phyloP scores from a whole-genome alignment of 2,888 invertebrate genomes.

The Xanthorhoe spadicearia region DNA sequence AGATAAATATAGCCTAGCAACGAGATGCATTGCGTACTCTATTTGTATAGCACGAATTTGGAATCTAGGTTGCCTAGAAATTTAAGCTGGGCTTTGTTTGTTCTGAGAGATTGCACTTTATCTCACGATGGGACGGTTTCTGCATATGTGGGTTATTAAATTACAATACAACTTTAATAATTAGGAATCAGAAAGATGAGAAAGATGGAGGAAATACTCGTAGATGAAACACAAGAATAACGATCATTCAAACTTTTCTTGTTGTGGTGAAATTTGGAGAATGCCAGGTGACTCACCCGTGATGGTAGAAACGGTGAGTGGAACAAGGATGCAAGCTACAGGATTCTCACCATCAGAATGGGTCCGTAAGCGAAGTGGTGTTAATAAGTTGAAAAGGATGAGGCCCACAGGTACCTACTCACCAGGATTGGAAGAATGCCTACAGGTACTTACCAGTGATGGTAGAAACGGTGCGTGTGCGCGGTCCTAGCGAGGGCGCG shows the following conservation, averaged over 20 bases:
- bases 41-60: conserved; percentile 14
- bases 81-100: conserved; percentile 21
- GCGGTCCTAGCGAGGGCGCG: conserved; percentile 87
- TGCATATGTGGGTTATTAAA: not conserved
- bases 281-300: too few relatives aligned
- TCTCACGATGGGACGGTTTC: conserved; percentile 3
- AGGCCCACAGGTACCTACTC: conserved; percentile 68
- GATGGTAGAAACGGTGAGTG: too few relatives aligned
- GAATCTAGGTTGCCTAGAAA: conserved; percentile 28
- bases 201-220: too few relatives aligned
- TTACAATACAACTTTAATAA: not conserved
- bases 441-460: conserved; percentile 85
- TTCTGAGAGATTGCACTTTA: conserved; percentile 11
- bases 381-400: too few relatives aligned
- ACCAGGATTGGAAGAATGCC: too few relatives aligned
- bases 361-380: too few relatives aligned
- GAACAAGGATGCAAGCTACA: too few relatives aligned
- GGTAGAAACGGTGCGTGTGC: conserved; percentile 87
- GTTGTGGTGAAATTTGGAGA: too few relatives aligned
- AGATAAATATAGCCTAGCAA: conserved; percentile 1
- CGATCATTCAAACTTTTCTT: too few relatives aligned
- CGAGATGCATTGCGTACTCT: not conserved
- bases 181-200: too few relatives aligned
- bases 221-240: too few relatives aligned
- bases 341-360: too few relatives aligned